Conservation (phyloP, 2,113 vertebrate species). For the Corapipo altera region DNA sequence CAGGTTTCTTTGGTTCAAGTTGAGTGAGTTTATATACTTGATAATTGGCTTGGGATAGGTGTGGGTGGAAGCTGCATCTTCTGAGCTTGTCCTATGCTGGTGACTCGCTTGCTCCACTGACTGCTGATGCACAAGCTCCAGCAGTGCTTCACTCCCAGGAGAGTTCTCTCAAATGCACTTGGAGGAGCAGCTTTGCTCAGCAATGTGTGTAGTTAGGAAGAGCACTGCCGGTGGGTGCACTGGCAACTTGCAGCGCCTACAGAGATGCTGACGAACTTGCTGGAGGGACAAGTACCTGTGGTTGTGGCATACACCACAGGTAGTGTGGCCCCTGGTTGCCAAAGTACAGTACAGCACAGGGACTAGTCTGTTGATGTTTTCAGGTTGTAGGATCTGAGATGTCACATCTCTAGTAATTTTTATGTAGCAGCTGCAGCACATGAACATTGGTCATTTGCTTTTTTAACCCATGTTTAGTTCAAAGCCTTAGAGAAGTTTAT, state of each 20-base stretch:
- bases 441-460: not conserved
- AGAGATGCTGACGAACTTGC: rapidly evolving
- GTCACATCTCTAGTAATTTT: not conserved
- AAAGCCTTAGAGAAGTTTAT: not conserved
- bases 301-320: not conserved
- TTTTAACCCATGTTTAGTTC: not conserved
- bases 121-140: not conserved
- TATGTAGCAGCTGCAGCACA: not conserved
- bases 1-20: not conserved
- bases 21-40: not conserved
- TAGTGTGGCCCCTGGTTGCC: not conserved
- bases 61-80: not conserved
- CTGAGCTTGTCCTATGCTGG: not conserved
- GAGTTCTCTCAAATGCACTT: not conserved
- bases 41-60: not conserved
- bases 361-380: not conserved
- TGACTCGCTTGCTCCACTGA: not conserved
- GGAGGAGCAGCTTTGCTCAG: not conserved
- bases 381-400: not conserved
- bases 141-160: not conserved
- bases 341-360: not conserved
- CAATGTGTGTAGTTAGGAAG: not conserved
- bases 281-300: not conserved
- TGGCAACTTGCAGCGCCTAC: not conserved
- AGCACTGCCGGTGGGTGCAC: not conserved